Evolutionary conservation across 1,140 invertebrate genomes (phyloP).

Genomic region (Tetramorium alpestre): DNA sequence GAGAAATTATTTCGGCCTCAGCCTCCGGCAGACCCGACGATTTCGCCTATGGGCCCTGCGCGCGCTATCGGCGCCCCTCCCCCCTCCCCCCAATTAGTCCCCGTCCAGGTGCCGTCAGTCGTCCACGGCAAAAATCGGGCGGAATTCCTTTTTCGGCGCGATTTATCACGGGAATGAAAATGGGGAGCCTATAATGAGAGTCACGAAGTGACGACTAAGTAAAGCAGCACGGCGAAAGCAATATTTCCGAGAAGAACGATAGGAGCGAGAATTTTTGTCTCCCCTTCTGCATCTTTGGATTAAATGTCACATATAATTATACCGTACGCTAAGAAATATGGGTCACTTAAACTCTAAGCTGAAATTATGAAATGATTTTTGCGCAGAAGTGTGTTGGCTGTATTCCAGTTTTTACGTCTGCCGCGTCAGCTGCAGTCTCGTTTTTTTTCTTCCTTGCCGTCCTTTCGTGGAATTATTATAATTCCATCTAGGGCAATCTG

Average conservation of each 20-base stretch:
- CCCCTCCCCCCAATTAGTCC: conserved; percentile 53
- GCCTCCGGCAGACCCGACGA: background rate
- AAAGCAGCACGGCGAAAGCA: background rate
- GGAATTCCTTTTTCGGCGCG: background rate
- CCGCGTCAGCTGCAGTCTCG: background rate
- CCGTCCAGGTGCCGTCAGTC: conserved; percentile 51
- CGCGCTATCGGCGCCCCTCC: conserved; percentile 48
- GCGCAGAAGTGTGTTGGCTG: background rate
- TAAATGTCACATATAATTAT: background rate
- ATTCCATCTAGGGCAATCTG: background rate
- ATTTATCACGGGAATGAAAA: conserved; percentile 61
- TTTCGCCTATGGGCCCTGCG: background rate
- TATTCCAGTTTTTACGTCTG: background rate
- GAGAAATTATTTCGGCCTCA: conserved; percentile 74
- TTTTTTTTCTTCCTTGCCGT: background rate
- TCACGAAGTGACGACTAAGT: conserved; percentile 8
- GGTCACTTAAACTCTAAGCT: background rate
- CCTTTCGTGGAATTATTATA: conserved; percentile 18
- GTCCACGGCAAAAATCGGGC: background rate
- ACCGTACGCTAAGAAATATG: background rate
- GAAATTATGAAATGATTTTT: background rate
- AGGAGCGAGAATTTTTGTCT: background rate
- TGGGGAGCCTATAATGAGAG: conserved; percentile 23
- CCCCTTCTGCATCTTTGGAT: background rate
- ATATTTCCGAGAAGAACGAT: background rate